Conservation (phyloP, 2,797 vertebrate species). For the Gorsachius magnificus region DNA sequence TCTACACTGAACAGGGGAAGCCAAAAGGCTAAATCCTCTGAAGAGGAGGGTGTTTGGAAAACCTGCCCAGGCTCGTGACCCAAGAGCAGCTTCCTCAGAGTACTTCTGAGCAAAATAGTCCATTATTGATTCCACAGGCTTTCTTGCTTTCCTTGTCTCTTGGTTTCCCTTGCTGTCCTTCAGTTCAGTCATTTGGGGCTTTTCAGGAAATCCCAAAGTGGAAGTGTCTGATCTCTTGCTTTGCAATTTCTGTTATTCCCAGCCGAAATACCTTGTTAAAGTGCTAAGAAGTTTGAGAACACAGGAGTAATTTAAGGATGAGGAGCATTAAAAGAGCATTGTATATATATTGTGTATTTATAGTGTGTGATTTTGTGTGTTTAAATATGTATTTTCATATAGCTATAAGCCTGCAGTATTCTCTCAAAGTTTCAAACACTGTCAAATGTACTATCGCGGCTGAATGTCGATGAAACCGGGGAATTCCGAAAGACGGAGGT, state of each 20-base stretch:
- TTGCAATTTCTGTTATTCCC: not conserved
- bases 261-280: not conserved
- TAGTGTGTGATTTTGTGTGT: not conserved
- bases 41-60: constrained; percentile 52
- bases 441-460: not conserved
- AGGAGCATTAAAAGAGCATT: not conserved
- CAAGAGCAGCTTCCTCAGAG: constrained; percentile 1
- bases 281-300: not conserved
- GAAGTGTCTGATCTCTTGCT: not conserved
- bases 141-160: constrained; percentile 48
- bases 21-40: constrained; percentile 51
- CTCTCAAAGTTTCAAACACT: not conserved
- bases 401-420: not conserved
- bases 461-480: constrained; percentile 4
- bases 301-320: not conserved
- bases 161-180: constrained; percentile 36
- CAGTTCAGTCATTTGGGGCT: constrained; percentile 27
- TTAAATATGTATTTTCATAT: not conserved
- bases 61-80: constrained; percentile 41
- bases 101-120: constrained; percentile 41
- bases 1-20: constrained; percentile 22
- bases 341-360: not conserved
- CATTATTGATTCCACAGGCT: constrained; percentile 61
- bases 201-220: constrained; percentile 25
- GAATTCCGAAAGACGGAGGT: not conserved